phyloP scores from a whole-genome alignment of 2,888 invertebrate genomes.

The Dinocampus coccinellae region DNA sequence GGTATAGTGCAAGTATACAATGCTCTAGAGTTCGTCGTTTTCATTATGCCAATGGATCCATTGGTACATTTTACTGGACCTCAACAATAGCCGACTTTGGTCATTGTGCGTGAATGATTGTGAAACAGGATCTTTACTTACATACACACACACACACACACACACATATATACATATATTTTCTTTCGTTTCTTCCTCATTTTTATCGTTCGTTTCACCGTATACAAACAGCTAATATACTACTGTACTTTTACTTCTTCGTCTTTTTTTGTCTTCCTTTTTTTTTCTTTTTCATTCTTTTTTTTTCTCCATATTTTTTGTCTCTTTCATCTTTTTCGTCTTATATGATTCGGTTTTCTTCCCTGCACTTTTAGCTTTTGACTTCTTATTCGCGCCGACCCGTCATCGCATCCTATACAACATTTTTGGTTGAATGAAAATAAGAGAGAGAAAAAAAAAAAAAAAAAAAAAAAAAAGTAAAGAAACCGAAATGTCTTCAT shows the following conservation, averaged over 20 bases:
- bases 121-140: slow-evolving; percentile 49
- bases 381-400: slow-evolving; percentile 28
- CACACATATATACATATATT: neutral
- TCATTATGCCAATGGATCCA: slow-evolving; percentile 25
- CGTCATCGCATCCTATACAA: neutral
- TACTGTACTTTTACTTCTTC: neutral
- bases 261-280: slow-evolving; percentile 40
- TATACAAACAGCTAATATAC: neutral
- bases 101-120: slow-evolving; percentile 49
- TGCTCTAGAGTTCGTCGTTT: slow-evolving; percentile 43
- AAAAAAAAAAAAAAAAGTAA: neutral
- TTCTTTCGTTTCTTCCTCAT: neutral
- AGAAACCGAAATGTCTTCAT: slow-evolving; percentile 46
- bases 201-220: neutral
- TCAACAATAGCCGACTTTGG: slow-evolving; percentile 60
- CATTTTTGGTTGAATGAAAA: slow-evolving; percentile 30
- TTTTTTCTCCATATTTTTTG: neutral
- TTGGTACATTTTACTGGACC: slow-evolving; percentile 33
- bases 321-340: slow-evolving; percentile 31
- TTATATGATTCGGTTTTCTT: slow-evolving; percentile 21
- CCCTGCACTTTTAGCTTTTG: slow-evolving; percentile 18
- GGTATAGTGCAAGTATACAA: slow-evolving; percentile 28
- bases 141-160: slow-evolving; percentile 31
- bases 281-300: neutral
- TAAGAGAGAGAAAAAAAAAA: neutral